Percentiles rank a stretch among this genome's conserved stretches.
Conservation (phyloP, 2,888 invertebrate genomes). For the Tenthredo notha region DNA sequence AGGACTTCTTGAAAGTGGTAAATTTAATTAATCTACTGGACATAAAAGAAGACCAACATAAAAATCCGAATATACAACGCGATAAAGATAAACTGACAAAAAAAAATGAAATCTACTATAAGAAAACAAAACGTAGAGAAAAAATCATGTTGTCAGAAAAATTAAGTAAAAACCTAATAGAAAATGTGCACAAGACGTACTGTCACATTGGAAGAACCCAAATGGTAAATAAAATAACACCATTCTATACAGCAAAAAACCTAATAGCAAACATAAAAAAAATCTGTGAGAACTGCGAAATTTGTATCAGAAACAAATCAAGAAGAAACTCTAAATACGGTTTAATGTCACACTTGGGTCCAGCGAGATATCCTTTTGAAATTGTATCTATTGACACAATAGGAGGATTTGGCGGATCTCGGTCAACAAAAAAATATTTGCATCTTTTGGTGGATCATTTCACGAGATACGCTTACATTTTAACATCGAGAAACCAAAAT, state of each 20-base stretch:
- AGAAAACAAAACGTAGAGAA: slow-evolving; percentile 27
- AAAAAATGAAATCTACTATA: slow-evolving; percentile 21
- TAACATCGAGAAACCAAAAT: slow-evolving; percentile 52
- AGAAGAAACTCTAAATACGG: slow-evolving; percentile 46
- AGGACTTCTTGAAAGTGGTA: neutral
- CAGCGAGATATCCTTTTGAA: slow-evolving; percentile 50
- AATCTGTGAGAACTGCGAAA: neutral
- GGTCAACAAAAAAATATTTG: slow-evolving; percentile 53
- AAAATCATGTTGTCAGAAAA: slow-evolving; percentile 48
- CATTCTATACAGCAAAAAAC: slow-evolving; percentile 50
- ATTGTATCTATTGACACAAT: slow-evolving; percentile 44
- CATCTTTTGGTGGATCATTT: slow-evolving; percentile 28
- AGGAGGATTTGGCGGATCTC: slow-evolving; percentile 47
- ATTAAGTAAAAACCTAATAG: slow-evolving; percentile 14
- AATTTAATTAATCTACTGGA: neutral
- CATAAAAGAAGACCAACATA: neutral
- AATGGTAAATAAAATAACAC: slow-evolving; percentile 34
- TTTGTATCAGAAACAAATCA: slow-evolving; percentile 51
- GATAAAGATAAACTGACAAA: neutral
- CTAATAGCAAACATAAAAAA: slow-evolving; percentile 27
- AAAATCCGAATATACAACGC: neutral
- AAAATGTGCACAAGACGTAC: neutral
- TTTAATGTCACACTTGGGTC: slow-evolving; percentile 46
- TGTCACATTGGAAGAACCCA: slow-evolving; percentile 45
- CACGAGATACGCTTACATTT: slow-evolving; percentile 44